Percentiles rank a stretch among this genome's conserved stretches.
phyloP scores from a whole-genome alignment of 2,888 invertebrate genomes.

The Callyntrura sp. region DNA sequence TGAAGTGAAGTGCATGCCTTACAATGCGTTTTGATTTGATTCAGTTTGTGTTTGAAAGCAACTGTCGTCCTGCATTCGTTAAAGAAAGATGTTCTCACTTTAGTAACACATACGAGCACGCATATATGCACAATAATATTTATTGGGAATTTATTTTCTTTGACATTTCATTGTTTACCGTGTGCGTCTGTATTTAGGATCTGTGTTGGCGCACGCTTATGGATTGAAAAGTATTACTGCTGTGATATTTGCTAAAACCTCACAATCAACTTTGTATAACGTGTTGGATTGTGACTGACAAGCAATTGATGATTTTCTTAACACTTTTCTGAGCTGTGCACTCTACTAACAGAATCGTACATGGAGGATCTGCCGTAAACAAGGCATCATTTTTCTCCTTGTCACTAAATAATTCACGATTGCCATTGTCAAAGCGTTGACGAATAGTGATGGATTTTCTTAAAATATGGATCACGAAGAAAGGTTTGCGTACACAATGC shows the following conservation, averaged over 20 bases:
- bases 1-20: not conserved
- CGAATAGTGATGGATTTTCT: slow-evolving; percentile 61
- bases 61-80: slow-evolving; percentile 9
- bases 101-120: not conserved
- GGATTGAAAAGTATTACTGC: not conserved
- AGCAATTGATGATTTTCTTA: slow-evolving; percentile 65
- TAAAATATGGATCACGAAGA: slow-evolving; percentile 69
- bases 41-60: not conserved
- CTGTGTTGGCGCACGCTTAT: not conserved
- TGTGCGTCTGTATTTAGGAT: not conserved
- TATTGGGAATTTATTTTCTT: slow-evolving; percentile 9
- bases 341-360: not conserved
- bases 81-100: slow-evolving; percentile 19
- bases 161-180: slow-evolving; percentile 24
- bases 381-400: slow-evolving; percentile 67
- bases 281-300: slow-evolving; percentile 61
- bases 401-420: slow-evolving; percentile 74
- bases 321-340: slow-evolving; percentile 46
- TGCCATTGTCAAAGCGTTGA: slow-evolving; percentile 56
- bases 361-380: slow-evolving; percentile 42
- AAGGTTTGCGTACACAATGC: slow-evolving; percentile 24
- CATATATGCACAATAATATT: not conserved
- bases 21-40: not conserved
- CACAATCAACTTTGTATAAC: slow-evolving; percentile 62
- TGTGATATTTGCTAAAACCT: slow-evolving; percentile 59